Evolutionary conservation across 2,888 invertebrate species (phyloP).

Genomic region (Ophioninae sp.): DNA sequence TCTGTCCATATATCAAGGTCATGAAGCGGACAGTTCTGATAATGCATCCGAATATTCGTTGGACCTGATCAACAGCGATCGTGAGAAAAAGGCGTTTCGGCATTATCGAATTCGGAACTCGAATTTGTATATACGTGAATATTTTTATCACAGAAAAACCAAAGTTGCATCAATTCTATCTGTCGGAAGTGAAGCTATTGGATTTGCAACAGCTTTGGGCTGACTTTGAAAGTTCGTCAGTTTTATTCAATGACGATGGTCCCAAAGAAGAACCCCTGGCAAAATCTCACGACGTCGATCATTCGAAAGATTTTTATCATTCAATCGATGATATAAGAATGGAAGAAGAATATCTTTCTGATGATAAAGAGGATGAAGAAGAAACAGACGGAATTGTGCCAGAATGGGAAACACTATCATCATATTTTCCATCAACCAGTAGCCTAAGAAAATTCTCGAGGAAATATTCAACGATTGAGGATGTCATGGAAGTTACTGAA

Average conservation of each 20-base stretch:
- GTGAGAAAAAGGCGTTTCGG: slow-evolving; percentile 23
- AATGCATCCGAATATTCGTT: slow-evolving; percentile 2
- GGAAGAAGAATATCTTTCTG: slow-evolving; percentile 18
- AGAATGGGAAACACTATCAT: not conserved
- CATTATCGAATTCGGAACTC: not conserved
- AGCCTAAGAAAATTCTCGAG: slow-evolving; percentile 7
- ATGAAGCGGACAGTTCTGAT: not conserved
- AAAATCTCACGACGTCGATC: not conserved
- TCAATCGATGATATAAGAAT: not conserved
- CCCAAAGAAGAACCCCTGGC: not conserved
- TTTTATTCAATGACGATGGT: not conserved
- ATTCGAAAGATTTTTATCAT: slow-evolving; percentile 7
- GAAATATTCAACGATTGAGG: slow-evolving; percentile 19
- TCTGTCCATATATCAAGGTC: slow-evolving; percentile 29
- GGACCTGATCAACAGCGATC: slow-evolving; percentile 34
- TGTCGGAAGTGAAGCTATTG: slow-evolving; percentile 34
- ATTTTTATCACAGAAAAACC: slow-evolving; percentile 26
- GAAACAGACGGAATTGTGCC: slow-evolving; percentile 12
- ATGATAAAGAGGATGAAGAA: slow-evolving; percentile 16
- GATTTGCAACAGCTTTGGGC: slow-evolving; percentile 6
- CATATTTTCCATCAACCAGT: slow-evolving; percentile 1
- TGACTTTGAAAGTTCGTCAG: slow-evolving; percentile 34
- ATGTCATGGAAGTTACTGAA: slow-evolving; percentile 43
- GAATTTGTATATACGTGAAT: not conserved
- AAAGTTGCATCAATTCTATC: slow-evolving; percentile 24